Conservation (phyloP, 2,113 vertebrate species). For the Brachionichthys hirsutus region DNA sequence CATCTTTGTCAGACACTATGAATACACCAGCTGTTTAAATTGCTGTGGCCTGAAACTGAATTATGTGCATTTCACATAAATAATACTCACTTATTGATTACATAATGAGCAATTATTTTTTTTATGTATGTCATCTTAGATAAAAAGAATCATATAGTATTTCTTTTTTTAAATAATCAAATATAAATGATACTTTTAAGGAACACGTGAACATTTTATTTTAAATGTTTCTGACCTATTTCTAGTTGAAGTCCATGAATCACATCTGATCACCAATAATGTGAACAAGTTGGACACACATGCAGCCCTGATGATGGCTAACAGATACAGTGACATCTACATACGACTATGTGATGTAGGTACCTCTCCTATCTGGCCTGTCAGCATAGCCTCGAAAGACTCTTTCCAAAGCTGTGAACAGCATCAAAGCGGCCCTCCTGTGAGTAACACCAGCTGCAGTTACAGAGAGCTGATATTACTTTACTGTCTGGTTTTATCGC, state of each 20-base stretch:
- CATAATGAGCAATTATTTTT: too few relatives aligned
- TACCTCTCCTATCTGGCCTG: conserved; percentile 31
- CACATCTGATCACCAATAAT: conserved; percentile 18
- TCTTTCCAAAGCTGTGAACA: conserved; percentile 35
- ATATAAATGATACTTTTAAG: too few relatives aligned
- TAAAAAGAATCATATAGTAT: too few relatives aligned
- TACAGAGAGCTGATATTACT: conserved; percentile 64
- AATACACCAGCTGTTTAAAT: too few relatives aligned
- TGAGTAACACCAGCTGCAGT: conserved; percentile 61
- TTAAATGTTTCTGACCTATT: conserved; percentile 5
- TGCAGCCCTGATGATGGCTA: conserved; percentile 14
- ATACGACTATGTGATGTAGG: conserved; percentile 59
- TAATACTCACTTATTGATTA: too few relatives aligned
- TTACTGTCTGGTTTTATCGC: conserved; percentile 68
- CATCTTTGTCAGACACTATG: too few relatives aligned
- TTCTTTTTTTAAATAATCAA: too few relatives aligned
- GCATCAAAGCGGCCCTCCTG: conserved; percentile 57
- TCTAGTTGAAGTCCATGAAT: conserved; percentile 15
- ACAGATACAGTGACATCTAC: conserved; percentile 15
- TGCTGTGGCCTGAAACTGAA: too few relatives aligned
- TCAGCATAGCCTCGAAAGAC: conserved; percentile 25
- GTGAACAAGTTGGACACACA: conserved; percentile 19
- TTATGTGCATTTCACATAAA: too few relatives aligned
- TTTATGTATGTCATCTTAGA: too few relatives aligned
- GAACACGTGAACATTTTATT: too few relatives aligned